Conservation (phyloP, 2,797 vertebrate genomes). For the Naso thynnoides region DNA sequence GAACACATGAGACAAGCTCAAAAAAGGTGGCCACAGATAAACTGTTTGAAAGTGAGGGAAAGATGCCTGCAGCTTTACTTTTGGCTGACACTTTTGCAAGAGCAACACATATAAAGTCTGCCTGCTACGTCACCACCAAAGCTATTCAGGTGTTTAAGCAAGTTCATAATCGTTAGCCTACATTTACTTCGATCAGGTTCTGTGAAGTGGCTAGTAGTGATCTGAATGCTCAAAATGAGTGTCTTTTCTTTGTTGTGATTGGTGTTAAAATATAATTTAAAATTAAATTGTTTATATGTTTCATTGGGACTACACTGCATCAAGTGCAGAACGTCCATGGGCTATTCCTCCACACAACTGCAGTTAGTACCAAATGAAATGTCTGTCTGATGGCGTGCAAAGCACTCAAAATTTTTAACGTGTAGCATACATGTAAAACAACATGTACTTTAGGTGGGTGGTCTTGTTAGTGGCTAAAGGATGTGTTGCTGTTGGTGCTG, state of each 20-base stretch:
- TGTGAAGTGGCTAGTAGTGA: slow-evolving; percentile 31
- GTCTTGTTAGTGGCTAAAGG: too few species aligned
- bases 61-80: slow-evolving; percentile 56
- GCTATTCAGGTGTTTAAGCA: slow-evolving; percentile 20
- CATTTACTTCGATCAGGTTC: slow-evolving; percentile 30
- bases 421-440: too few species aligned
- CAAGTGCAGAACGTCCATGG: too few species aligned
- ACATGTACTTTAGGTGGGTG: too few species aligned
- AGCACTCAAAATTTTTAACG: too few species aligned
- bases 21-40: slow-evolving; percentile 37
- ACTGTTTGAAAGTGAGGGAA: slow-evolving; percentile 42
- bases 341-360: too few species aligned
- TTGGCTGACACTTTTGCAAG: slow-evolving; percentile 37
- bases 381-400: too few species aligned
- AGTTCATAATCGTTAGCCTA: slow-evolving; percentile 44
- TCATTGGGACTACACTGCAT: too few species aligned
- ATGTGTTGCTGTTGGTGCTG: too few species aligned
- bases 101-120: slow-evolving; percentile 28
- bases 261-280: slow-evolving; percentile 12
- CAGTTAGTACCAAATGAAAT: too few species aligned
- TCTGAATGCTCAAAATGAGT: too few species aligned
- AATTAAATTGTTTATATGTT: too few species aligned
- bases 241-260: background rate
- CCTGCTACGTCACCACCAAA: slow-evolving; percentile 29
- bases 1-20: slow-evolving; percentile 67